Conservation (phyloP, 2,888 invertebrate species). For the Nomada fabriciana region DNA sequence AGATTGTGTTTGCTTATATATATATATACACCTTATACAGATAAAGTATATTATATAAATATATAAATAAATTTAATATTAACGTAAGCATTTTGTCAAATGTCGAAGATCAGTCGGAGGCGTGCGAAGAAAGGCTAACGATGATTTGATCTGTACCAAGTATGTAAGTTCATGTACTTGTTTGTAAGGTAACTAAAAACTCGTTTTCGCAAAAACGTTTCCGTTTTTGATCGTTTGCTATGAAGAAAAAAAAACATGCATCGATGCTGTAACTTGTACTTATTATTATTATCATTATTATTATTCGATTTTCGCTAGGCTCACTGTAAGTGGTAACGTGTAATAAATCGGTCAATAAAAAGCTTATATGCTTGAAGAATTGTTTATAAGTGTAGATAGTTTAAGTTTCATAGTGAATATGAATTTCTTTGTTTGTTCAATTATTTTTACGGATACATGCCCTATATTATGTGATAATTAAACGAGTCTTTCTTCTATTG, state of each 20-base stretch:
- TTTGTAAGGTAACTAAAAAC: conserved; percentile 79
- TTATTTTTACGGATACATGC: no score
- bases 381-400: no score
- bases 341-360: conserved; percentile 84
- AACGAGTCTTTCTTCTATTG: no score
- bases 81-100: conserved; percentile 75
- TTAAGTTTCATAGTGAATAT: no score
- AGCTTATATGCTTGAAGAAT: conserved; percentile 78
- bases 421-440: no score
- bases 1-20: conserved; percentile 78
- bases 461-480: no score
- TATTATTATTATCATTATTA: conserved; percentile 78
- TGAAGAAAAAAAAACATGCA: conserved; percentile 73
- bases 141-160: conserved; percentile 71
- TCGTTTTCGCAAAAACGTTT: conserved; percentile 75
- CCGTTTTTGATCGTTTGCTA: conserved; percentile 73
- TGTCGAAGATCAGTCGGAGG: conserved; percentile 61
- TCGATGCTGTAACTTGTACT: conserved; percentile 82
- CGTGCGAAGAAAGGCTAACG: conserved; percentile 45
- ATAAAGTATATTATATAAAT: conserved; percentile 76
- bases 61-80: conserved; percentile 76
- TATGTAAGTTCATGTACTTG: conserved; percentile 81
- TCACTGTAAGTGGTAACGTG: conserved; percentile 84
- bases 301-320: conserved; percentile 81
- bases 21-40: conserved; percentile 63